These are phyloP conservation scores for Circaetus cinerascens DNA, from an alignment of 2,113 vertebrate genomes.

Conservation along the genomic window DNA sequence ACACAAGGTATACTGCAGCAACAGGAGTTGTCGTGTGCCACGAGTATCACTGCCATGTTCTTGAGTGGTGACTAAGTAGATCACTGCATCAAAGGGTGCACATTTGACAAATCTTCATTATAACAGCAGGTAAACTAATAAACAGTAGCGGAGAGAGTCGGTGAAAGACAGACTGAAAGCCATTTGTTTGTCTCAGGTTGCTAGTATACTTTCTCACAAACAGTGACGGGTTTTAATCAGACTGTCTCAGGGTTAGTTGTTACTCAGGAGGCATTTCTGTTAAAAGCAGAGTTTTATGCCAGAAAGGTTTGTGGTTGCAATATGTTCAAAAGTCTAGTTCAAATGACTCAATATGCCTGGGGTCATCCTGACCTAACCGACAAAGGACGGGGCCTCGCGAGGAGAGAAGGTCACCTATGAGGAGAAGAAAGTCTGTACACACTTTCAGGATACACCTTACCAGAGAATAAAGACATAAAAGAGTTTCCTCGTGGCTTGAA, in stretches of 20 bases:
- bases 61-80: not conserved
- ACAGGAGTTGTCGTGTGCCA: not conserved
- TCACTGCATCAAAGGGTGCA: fast-evolving
- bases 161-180: not conserved
- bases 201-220: not conserved
- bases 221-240: not conserved
- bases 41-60: not conserved
- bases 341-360: not conserved
- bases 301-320: not conserved
- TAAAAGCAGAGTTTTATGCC: not conserved
- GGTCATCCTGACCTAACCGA: not conserved
- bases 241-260: not conserved
- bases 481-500: not conserved
- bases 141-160: not conserved
- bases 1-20: not conserved
- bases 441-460: not conserved
- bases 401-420: not conserved
- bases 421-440: not conserved
- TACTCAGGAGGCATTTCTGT: not conserved
- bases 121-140: not conserved
- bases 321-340: not conserved
- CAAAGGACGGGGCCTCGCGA: not conserved
- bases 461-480: not conserved
- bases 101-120: not conserved
- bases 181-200: not conserved